Evolutionary conservation across 1,140 invertebrate genomes (phyloP).

Genomic region (Notospermus geniculatus): DNA sequence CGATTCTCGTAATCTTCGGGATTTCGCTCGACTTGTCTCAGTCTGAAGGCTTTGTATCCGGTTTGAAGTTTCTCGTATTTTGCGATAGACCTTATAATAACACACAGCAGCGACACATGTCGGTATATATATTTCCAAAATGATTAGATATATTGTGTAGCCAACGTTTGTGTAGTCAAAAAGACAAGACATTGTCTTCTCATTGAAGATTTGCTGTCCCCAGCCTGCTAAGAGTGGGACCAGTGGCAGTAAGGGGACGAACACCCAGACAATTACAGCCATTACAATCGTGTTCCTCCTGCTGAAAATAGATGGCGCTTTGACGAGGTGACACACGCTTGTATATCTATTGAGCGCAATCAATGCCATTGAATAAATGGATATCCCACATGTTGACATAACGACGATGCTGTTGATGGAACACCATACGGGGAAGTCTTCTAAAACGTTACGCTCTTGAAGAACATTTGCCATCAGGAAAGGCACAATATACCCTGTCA

Average conservation of each 20-base stretch:
- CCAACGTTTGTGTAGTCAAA: neutral
- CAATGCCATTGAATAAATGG: neutral
- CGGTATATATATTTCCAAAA: neutral
- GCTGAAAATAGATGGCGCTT: neutral
- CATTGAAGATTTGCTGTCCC: neutral
- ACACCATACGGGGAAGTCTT: neutral
- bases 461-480: neutral
- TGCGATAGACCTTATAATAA: neutral
- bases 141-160: neutral
- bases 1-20: neutral
- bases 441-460: neutral
- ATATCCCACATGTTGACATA: neutral
- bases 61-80: neutral
- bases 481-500: neutral
- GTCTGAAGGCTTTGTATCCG: neutral
- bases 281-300: neutral
- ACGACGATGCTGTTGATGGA: neutral
- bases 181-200: neutral
- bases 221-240: neutral
- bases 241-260: neutral
- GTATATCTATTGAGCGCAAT: neutral
- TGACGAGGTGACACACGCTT: neutral
- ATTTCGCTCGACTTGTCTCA: neutral
- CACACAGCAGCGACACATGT: neutral
- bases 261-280: neutral